These are phyloP conservation scores for Nannoperca obscura DNA, from an alignment of 2,797 vertebrate species.

Conservation along the genomic window DNA sequence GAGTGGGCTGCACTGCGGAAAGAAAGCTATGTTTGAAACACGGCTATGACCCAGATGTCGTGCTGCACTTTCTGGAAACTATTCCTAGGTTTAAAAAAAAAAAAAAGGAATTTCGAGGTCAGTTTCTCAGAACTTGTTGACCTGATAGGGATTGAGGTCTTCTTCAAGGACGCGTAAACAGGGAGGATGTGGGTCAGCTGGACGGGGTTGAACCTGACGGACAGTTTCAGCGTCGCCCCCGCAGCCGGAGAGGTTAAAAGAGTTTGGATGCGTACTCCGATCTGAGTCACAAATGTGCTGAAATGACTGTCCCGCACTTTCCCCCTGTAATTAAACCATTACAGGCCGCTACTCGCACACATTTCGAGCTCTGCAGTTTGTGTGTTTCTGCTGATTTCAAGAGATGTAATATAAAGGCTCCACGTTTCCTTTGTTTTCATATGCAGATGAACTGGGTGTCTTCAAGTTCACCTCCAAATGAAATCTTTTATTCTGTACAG, in stretches of 20 bases:
- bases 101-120: slow-evolving; percentile 24
- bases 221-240: neutral
- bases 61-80: slow-evolving; percentile 40
- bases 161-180: neutral
- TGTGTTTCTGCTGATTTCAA: neutral
- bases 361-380: neutral
- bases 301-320: neutral
- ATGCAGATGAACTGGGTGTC: neutral
- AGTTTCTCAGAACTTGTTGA: neutral
- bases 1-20: slow-evolving; percentile 62
- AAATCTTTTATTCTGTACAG: neutral
- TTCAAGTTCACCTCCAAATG: neutral
- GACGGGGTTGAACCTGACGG: neutral
- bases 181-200: neutral
- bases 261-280: slow-evolving; percentile 3
- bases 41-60: slow-evolving; percentile 56
- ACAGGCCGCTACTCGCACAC: neutral
- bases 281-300: slow-evolving; percentile 7
- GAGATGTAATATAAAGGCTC: neutral
- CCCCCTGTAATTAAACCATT: neutral
- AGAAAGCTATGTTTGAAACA: slow-evolving; percentile 54
- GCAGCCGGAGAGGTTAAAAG: neutral
- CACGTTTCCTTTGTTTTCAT: too few relatives aligned
- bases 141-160: neutral
- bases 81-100: neutral